Conservation (phyloP, 2,113 vertebrate genomes). For the Protobothrops flavoviridis region DNA sequence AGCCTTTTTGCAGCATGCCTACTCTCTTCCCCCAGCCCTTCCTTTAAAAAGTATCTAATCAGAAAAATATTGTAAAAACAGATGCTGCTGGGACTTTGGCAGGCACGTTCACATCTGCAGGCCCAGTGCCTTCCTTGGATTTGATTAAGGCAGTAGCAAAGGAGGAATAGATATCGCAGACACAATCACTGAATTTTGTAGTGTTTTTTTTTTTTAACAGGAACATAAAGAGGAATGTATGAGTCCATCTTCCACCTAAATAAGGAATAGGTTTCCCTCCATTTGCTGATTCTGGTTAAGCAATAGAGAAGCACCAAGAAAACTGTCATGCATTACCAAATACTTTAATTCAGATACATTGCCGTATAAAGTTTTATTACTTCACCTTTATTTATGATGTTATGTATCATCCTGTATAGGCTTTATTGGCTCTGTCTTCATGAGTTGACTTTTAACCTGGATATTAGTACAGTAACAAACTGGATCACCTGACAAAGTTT, state of each 20-base stretch:
- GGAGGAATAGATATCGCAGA: neutral
- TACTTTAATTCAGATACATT: neutral
- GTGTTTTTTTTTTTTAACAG: neutral
- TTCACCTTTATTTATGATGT: neutral
- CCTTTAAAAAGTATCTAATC: neutral
- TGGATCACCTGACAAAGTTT: constrained; percentile 42
- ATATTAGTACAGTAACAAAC: constrained; percentile 40
- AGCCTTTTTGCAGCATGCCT: neutral
- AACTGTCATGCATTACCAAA: neutral
- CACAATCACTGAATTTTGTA: neutral
- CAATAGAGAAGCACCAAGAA: neutral
- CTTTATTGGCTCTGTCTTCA: too few species aligned
- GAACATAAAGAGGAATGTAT: neutral
- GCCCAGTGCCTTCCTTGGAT: neutral
- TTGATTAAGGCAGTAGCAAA: neutral
- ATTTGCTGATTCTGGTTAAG: neutral
- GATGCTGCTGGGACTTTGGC: neutral
- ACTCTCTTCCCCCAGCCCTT: neutral
- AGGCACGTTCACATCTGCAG: neutral
- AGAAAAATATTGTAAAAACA: neutral
- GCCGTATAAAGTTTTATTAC: neutral
- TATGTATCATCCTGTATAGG: neutral
- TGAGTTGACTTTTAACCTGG: constrained; percentile 46
- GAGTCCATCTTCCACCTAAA: neutral
- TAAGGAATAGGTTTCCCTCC: neutral